Percentiles rank a stretch among this genome's conserved stretches.
phyloP scores from a whole-genome alignment of 2,888 invertebrate species.

The Acanthopleura granulata region DNA sequence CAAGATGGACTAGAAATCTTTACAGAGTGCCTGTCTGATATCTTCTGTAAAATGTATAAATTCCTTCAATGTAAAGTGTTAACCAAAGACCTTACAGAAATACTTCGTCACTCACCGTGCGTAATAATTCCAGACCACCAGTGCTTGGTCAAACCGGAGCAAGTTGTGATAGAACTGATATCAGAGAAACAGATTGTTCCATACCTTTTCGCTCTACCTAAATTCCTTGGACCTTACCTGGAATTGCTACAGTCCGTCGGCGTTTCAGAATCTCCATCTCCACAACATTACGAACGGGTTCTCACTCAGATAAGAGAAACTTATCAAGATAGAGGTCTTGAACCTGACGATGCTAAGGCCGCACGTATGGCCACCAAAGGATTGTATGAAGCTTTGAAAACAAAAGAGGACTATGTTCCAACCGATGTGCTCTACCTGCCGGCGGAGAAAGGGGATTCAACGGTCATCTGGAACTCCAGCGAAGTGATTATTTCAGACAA shows the following conservation, averaged over 20 bases:
- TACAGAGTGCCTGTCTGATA: neutral
- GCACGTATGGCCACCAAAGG: constrained; percentile 20
- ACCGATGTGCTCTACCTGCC: no score
- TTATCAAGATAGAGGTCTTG: constrained; percentile 25
- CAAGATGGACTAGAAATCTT: no score
- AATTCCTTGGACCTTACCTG: constrained; percentile 35
- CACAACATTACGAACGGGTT: constrained; percentile 37
- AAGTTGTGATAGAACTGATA: constrained; percentile 33
- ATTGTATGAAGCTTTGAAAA: neutral
- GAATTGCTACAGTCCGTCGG: constrained; percentile 43
- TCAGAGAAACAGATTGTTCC: constrained; percentile 40
- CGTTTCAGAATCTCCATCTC: constrained; percentile 31
- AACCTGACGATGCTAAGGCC: constrained; percentile 36
- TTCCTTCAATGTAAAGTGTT: neutral
- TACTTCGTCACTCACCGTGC: constrained; percentile 13
- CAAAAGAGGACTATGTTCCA: neutral
- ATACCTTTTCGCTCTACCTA: constrained; percentile 40
- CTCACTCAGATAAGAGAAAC: constrained; percentile 31
- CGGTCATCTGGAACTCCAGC: constrained; percentile 17
- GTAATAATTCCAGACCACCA: constrained; percentile 27
- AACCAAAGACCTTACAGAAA: neutral
- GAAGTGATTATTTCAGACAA: constrained; percentile 30
- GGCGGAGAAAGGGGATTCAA: no score
- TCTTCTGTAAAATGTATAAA: constrained; percentile 19
- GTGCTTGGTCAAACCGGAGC: constrained; percentile 31